Evolutionary conservation across 2,888 invertebrate species (phyloP), one percentile per base, ranked within the genome.

Genomic region (Trichopria drosophilae): DNA sequence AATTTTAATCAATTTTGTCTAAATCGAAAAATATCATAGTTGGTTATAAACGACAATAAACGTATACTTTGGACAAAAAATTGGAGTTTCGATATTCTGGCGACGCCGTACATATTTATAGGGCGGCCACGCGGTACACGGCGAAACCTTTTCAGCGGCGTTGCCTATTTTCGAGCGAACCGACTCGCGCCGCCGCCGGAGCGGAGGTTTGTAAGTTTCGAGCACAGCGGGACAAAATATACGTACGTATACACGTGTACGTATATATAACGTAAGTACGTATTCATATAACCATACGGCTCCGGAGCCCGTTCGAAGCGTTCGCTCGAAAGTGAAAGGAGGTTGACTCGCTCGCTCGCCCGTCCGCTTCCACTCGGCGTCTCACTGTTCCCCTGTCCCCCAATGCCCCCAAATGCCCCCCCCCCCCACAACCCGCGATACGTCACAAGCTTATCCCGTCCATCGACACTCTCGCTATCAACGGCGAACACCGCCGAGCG

Each of bases 321-420:
- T 51, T 46, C 52, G 56, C 55, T 71, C 68, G 75, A 76, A 75
- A 76, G 75, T 76, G 76, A 75, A 75, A 76, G 75, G 76, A 73
- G 72, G 73, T 73, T 73, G 72, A 72, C 68, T 71, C 36, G 42
- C 41, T 49, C 31, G 35, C 41, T 35, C 36, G 28, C 29, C 36
- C 9, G 13, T 9, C 37, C 46, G 51, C 54, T 43, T 39, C 48
- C 40, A 45, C 42, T 24, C 50, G 45, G 53, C 28, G 37, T 49
- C 46, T 35, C 19, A n/a, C 18, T 35, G 51, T 44, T 31, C 40
- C 39, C 43, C 43, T 45, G 39, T 12, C 16, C 31, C 13, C 43
- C 31, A 44, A 23, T 19, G 18, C 34, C 12, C 5, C 29, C 18
- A 12, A n/a, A n/a, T 28, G 1, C 26, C 13, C 19, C 41, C 13